Percentiles rank a stretch among this genome's conserved stretches.
phyloP scores from a whole-genome alignment of 2,113 vertebrate genomes.

The Mastomys natalensis region DNA sequence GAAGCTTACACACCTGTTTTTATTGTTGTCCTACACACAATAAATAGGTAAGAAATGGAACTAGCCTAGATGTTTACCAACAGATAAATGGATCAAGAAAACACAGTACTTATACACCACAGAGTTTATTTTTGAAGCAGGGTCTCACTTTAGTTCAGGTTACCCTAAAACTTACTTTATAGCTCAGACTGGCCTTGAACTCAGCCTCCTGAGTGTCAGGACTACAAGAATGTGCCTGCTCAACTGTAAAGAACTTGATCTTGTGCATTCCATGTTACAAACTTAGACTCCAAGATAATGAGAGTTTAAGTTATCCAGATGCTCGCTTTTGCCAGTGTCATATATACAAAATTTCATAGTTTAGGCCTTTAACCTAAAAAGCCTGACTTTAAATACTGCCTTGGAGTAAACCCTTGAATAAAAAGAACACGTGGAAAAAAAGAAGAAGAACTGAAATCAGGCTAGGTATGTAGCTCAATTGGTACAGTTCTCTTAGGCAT shows the following conservation, averaged over 20 bases:
- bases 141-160: background rate
- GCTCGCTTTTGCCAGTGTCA: constrained; percentile 67
- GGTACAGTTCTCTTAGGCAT: too few relatives aligned
- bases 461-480: background rate
- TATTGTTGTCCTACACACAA: background rate
- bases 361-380: constrained; percentile 81
- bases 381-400: constrained; percentile 77
- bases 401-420: constrained; percentile 80
- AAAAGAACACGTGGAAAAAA: constrained; percentile 74
- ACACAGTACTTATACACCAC: background rate
- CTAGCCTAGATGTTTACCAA: background rate
- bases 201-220: background rate
- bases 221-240: background rate
- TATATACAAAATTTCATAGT: constrained; percentile 60
- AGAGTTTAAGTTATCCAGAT: constrained; percentile 77
- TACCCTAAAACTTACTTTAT: background rate
- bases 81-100: background rate
- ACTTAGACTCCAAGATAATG: constrained; percentile 56
- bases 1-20: background rate
- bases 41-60: background rate
- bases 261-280: constrained; percentile 60
- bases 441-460: background rate
- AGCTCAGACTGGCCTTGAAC: background rate
- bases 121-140: background rate
- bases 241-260: background rate